These are phyloP conservation scores for Trichomycterus rosablanca DNA, from an alignment of 2,113 vertebrate species.

Conservation along the genomic window DNA sequence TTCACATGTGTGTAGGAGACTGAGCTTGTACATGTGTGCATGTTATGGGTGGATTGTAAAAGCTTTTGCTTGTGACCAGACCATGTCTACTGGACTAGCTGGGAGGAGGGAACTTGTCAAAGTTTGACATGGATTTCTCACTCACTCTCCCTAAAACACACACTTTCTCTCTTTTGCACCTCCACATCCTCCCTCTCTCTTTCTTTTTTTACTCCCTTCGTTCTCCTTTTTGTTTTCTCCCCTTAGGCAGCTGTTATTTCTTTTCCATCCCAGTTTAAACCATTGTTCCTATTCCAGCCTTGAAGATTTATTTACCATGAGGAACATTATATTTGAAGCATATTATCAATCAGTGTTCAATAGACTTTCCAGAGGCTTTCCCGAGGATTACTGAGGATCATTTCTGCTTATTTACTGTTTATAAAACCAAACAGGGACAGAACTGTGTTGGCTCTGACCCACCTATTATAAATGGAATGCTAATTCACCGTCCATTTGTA, in stretches of 20 bases:
- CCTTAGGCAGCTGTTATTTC: background rate
- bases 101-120: constrained; percentile 37
- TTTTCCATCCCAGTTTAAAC: constrained; percentile 3
- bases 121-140: constrained; percentile 17
- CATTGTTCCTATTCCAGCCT: background rate
- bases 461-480: too few relatives aligned
- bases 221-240: background rate
- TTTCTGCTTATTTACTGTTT: too few relatives aligned
- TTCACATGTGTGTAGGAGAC: constrained; percentile 8
- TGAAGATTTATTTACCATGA: constrained; percentile 11
- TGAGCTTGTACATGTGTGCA: constrained; percentile 14
- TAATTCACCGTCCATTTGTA: too few relatives aligned
- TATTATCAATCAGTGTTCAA: background rate
- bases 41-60: constrained; percentile 7
- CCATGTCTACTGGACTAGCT: constrained; percentile 25
- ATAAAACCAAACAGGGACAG: too few relatives aligned
- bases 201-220: background rate
- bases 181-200: background rate
- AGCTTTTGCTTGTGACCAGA: constrained; percentile 21
- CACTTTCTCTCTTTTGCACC: background rate
- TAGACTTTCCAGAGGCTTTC: constrained; percentile 8
- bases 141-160: background rate
- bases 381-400: too few relatives aligned
- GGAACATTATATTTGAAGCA: background rate
- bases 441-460: too few relatives aligned